A percentile compares a stretch with the other conserved stretches of the same genome.
phyloP scores from a whole-genome alignment of 2,113 vertebrate species.

The Cervus canadensis region DNA sequence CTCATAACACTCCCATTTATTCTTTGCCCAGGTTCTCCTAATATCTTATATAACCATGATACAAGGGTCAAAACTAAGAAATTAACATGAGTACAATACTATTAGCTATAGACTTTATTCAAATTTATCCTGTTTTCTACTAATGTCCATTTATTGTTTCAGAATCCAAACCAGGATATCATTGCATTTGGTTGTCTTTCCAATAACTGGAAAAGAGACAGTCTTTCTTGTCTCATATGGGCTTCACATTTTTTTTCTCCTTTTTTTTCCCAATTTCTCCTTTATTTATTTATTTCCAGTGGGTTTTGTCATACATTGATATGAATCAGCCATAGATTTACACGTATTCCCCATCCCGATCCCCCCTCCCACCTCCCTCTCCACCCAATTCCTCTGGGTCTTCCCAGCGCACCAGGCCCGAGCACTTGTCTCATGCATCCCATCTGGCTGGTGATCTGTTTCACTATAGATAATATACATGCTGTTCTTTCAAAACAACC shows the following conservation, averaged over 20 bases:
- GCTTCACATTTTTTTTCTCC: background rate
- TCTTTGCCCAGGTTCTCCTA: background rate
- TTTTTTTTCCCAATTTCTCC: no score
- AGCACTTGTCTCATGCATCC: no score
- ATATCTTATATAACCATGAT: background rate
- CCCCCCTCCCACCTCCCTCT: no score
- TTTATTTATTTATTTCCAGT: no score
- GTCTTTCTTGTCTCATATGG: background rate
- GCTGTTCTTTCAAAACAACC: no score
- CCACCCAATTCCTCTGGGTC: no score
- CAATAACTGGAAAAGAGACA: background rate
- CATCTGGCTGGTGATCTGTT: no score
- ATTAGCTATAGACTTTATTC: background rate
- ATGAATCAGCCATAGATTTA: no score
- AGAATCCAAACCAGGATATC: background rate
- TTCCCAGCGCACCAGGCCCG: no score
- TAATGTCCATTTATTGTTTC: background rate
- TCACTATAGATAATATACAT: no score
- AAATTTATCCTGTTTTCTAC: background rate
- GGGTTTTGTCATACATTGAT: no score
- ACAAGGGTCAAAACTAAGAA: slow-evolving; percentile 4
- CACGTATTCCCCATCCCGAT: no score
- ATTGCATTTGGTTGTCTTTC: background rate
- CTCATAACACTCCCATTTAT: background rate
- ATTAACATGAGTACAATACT: background rate